Evolutionary conservation across 2,797 vertebrate species (phyloP).

Genomic region (Siniperca obscura): DNA sequence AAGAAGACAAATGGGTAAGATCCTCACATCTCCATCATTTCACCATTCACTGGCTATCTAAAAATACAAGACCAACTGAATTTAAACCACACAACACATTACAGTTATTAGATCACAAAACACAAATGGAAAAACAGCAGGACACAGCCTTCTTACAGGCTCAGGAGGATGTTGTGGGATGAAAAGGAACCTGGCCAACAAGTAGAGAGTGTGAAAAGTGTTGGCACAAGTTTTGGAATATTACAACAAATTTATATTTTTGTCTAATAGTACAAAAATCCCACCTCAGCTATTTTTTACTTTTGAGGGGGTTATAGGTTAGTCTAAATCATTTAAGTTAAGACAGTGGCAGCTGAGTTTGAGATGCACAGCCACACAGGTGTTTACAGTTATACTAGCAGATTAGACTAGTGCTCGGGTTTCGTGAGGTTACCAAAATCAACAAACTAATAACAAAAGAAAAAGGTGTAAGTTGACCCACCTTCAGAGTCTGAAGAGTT

Average conservation of each 20-base stretch:
- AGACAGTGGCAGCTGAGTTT: not conserved
- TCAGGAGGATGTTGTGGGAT: not conserved
- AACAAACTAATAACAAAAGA: not conserved
- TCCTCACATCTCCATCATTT: constrained; percentile 9
- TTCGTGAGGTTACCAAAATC: not conserved
- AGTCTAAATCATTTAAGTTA: no score
- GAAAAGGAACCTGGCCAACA: not conserved
- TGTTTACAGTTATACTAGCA: not conserved
- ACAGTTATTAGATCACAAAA: not conserved
- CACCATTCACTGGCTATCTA: not conserved
- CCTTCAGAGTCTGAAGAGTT: not conserved
- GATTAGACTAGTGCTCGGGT: not conserved
- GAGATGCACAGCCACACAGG: not conserved
- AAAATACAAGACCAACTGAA: constrained; percentile 18
- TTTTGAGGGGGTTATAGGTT: not conserved
- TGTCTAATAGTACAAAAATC: not conserved
- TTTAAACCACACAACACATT: constrained; percentile 7
- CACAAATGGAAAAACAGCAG: not conserved
- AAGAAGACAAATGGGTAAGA: not conserved
- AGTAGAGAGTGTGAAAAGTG: not conserved
- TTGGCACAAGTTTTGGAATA: not conserved
- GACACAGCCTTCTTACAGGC: not conserved
- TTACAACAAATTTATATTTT: not conserved
- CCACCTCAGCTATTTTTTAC: not conserved
- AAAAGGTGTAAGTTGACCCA: not conserved